Evolutionary conservation across 2,797 vertebrate genomes (phyloP), one percentile per base, ranked within the genome.

Genomic region (Neosilurus mollespiculum): DNA sequence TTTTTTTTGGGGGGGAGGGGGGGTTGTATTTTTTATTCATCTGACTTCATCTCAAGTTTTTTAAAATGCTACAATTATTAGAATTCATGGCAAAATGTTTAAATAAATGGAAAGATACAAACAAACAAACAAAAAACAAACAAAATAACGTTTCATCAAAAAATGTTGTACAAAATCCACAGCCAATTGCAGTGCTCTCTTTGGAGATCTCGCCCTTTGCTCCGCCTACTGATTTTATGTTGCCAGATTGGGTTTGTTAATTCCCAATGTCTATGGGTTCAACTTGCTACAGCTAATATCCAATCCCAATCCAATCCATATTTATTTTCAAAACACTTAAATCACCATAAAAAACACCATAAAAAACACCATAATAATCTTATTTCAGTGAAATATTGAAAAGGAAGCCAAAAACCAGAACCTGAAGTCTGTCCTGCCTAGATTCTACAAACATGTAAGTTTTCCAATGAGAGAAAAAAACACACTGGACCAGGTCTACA

Each of bases 161-260:
- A 51, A 53, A 30, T 65, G 12, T 20, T 53, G 26, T 26, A 53
- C n/a, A 53, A 20, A 78, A 65, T 53, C 16, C n/a, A 26, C 43
- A 65, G 43, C 77, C 77, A 78, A 78, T 78, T 59, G 2, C 61
- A 78, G 24, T 12, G 77, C 43, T 65, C 24, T 20, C 4, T 9
- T 43, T 1, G 3, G 0, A 2, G 37, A 16, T 0, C 15, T 10
- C 9, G 4, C 37, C 9, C 15, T 65, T 51, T 78, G 61, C 43
- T 53, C 77, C 61, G 15, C 77, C 77, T 78, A 26, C 37, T 15
- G 18, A 12, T 18, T 20, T 51, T 7, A 12, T 64, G 77, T 78
- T 78, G 77, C 77, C 77, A 78, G 77, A 53, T 78, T 65, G 15
- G 15, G 20, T 4, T 20, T 7, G 0, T 12, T 2, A 3, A 53